These are phyloP conservation scores for Montipora efflorescens DNA, from an alignment of 64 coral and sea anemone species.

Conservation along the genomic window DNA sequence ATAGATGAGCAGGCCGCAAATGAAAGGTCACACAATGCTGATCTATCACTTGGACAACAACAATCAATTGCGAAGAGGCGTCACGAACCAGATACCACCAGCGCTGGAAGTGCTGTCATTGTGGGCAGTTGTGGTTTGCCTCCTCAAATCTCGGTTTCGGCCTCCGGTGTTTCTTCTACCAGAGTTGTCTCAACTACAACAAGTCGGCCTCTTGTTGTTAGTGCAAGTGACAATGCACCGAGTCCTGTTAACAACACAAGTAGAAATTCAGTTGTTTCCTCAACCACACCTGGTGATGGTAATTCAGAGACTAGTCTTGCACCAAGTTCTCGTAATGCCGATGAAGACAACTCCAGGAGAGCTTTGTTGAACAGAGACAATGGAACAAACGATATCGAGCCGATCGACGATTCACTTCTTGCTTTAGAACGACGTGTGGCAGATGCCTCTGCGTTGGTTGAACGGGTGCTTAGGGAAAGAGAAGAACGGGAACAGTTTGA, in stretches of 20 bases:
- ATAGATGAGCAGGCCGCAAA: neutral
- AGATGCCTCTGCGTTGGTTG: constrained; percentile 6
- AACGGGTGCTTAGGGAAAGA: constrained; percentile 5
- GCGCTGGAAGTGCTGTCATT: neutral
- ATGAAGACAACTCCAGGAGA: neutral
- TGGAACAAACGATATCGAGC: neutral
- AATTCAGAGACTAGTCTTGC: neutral
- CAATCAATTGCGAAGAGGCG: neutral
- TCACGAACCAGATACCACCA: neutral
- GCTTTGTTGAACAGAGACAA: constrained; percentile 12
- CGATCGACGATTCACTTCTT: neutral
- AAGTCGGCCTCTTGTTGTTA: neutral
- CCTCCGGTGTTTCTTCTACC: neutral
- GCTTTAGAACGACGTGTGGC: neutral
- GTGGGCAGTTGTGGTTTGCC: neutral
- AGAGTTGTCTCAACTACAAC: too few species aligned
- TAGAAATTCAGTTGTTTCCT: neutral
- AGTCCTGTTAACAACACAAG: neutral
- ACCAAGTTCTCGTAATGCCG: too few species aligned
- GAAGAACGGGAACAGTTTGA: constrained; percentile 33
- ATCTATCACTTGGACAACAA: too few species aligned
- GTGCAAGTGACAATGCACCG: neutral
- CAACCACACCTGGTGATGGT: neutral
- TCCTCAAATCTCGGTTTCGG: neutral
- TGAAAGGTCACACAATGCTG: neutral